Base-by-base conservation (phyloP, 2,113 vertebrate genomes). In the Aphyosemion australe region DNA sequence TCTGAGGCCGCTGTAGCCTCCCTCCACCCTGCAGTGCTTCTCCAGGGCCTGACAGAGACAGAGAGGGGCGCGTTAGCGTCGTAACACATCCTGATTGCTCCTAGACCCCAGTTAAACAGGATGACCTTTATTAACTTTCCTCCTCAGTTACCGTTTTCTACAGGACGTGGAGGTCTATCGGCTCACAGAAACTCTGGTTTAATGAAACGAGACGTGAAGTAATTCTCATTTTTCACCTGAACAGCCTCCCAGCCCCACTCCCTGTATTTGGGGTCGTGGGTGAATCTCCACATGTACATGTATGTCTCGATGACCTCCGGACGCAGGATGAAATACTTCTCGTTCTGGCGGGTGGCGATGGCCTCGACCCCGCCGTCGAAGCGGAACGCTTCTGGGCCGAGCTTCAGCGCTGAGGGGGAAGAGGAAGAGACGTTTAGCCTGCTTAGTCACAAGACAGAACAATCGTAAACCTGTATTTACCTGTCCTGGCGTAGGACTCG, bases 211-310 rank as follows among this genome's bases (percentile, higher is more conserved):
- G 14, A 32, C 1, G 10, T 49, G 49, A 50, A 21, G 0, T 4
- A 12, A 4, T 16, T 16, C 20, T 26, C 0, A 16, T 8, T 0
- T 41, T 55, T 82, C 57, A 98, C 97, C 97, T 97, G 94, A 5
- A 97, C 94, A 3, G 96, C 96, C 92, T 99, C 97, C 97, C 97
- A 99, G 82, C 96, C 97, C 97, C 97, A 99, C 65, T 97, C 93
- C 20, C 96, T 92, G 90, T 99, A 99, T 64, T 98, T 97, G 43
- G 96, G 96, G 73, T 99, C 97, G 0, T 99, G 97, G 50, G 96
- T 98, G 77, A 98, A 93, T 74, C 97, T 92, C 97, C 97, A 99
- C 96, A 99, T 95, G 88, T 99, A 99, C 97, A 98, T 96, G 90
- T 98, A 97, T 12, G 97, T 98, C 91, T 99, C 97, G 37, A 99